These are phyloP conservation scores for Eristalis intricaria DNA, from an alignment of 2,888 invertebrate genomes.

Conservation along the genomic window DNA sequence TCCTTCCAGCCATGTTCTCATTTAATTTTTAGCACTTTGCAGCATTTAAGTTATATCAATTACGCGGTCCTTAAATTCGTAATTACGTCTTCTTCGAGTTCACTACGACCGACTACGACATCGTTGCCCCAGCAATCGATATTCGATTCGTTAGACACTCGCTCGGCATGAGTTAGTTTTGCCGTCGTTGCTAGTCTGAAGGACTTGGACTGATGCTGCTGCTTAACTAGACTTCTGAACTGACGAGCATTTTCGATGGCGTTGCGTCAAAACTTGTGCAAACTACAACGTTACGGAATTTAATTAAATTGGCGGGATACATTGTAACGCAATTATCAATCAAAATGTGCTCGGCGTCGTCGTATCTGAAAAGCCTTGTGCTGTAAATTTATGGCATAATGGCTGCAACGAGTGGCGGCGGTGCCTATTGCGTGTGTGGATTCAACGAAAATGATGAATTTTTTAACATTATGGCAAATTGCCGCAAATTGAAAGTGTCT, in stretches of 20 bases:
- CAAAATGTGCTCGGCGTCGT: background rate
- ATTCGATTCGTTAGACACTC: background rate
- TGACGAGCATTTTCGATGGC: too few relatives aligned
- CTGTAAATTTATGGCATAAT: background rate
- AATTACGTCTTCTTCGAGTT: constrained; percentile 29
- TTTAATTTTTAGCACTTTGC: constrained; percentile 1
- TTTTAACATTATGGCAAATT: background rate
- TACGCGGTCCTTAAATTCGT: constrained; percentile 32
- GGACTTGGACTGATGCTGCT: background rate
- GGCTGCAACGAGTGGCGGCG: background rate
- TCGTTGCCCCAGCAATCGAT: background rate
- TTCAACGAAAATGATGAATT: background rate
- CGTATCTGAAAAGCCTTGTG: background rate
- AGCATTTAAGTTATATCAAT: constrained; percentile 16
- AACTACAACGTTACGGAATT: background rate
- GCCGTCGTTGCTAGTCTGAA: background rate
- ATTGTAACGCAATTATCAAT: constrained; percentile 22
- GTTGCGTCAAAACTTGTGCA: background rate
- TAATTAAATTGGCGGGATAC: constrained; percentile 4
- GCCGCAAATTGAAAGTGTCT: background rate
- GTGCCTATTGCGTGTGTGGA: background rate
- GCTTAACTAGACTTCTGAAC: background rate
- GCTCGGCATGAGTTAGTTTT: background rate
- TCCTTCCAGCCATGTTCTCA: background rate
- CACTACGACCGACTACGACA: background rate